Base-by-base conservation (phyloP, 2,888 invertebrate genomes). In the Cyclophora albipunctata region DNA sequence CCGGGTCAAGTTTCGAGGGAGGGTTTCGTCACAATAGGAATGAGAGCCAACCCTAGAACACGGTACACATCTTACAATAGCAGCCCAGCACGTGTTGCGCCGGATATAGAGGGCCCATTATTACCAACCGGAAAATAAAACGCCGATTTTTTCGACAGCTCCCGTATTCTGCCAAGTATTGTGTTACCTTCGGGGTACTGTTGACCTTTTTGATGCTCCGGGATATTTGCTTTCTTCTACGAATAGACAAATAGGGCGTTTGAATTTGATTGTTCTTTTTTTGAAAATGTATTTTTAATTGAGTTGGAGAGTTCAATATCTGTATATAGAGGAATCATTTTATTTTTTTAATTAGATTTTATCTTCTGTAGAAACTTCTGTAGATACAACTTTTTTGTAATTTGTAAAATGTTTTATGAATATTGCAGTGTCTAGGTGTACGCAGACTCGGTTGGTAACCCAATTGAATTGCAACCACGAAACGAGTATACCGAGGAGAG, bases 51-150 rank as follows among this genome's bases (percentile, higher is more conserved):
- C 20, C 20, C 20, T 20, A 20, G 67, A 69, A 66, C 68, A 67
- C 71, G 75, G 72, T 69, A 73, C 70, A 67, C 62, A 63, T 70
- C 71, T 73, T 20, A 87, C 86, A 87, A 86, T 86, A 79, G 82
- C 75, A 87, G 84, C 87, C 86, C 86, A 88, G 87, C 87, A 88
- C 87, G 87, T 88, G 88, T 86, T 76, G 78, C 66, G 67, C 88
- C 88, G 87, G 87, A 88, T 87, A 82, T 73, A 71, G 69, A 72
- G 69, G 68, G 72, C 84, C 43, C 67, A 87, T 88, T 87, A 87
- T 87, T 79, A 34, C 33, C 6, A 4, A 73, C 74, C 77, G 71
- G 74, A 78, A 80, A 82, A 84, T 82, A 69, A 70, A 78, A 80
- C 79, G 77, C 75, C 74, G 78, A 77, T 79, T 79, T 84, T 78